Conservation (phyloP, 2,888 invertebrate species). For the Pteria penguin region DNA sequence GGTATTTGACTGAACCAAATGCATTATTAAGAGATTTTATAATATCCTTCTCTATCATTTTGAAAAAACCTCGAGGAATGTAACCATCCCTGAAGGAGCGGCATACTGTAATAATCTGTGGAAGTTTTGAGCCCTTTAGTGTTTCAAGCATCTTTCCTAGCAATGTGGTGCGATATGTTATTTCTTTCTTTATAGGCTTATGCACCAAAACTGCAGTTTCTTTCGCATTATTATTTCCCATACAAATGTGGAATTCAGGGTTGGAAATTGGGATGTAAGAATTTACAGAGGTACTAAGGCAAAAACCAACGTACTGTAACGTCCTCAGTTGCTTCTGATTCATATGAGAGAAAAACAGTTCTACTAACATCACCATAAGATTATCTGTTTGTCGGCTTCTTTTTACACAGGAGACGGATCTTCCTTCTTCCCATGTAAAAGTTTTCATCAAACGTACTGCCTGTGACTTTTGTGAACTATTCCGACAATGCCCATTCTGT, state of each 20-base stretch:
- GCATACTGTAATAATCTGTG: constrained; percentile 65
- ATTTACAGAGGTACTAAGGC: constrained; percentile 60
- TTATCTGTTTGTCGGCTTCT: constrained; percentile 13
- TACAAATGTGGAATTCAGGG: constrained; percentile 59
- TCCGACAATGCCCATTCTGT: neutral
- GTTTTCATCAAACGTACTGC: neutral
- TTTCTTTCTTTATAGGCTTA: constrained; percentile 53
- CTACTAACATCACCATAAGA: constrained; percentile 27
- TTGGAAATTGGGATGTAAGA: constrained; percentile 39
- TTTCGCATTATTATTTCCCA: constrained; percentile 61
- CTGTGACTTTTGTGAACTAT: neutral
- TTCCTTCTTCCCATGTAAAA: constrained; percentile 8
- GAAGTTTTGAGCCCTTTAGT: constrained; percentile 43
- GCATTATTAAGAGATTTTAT: constrained; percentile 48
- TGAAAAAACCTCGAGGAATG: constrained; percentile 67
- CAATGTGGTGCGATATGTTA: constrained; percentile 42
- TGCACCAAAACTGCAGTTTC: constrained; percentile 55
- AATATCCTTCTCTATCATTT: constrained; percentile 61
- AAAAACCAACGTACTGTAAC: constrained; percentile 63
- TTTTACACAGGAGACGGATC: constrained; percentile 2
- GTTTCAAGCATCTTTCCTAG: constrained; percentile 48
- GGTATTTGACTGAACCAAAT: constrained; percentile 48
- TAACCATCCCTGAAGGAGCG: constrained; percentile 74
- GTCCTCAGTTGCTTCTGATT: constrained; percentile 54
- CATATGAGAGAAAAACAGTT: constrained; percentile 43